Evolutionary conservation across 2,888 invertebrate genomes (phyloP).

Genomic region (Argyresthia albistria): DNA sequence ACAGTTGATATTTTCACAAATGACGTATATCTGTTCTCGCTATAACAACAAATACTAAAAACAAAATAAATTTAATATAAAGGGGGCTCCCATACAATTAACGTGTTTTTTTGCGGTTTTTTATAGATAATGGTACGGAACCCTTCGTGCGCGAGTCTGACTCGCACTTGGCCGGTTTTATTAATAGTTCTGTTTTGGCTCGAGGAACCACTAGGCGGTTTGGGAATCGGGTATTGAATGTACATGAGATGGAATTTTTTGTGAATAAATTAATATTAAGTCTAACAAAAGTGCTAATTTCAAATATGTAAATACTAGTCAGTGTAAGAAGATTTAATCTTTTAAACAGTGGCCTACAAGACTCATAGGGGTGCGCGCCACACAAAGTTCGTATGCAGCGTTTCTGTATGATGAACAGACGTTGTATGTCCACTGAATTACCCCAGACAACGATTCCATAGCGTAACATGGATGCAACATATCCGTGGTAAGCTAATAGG

Average conservation of each 20-base stretch:
- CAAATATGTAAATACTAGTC: neutral
- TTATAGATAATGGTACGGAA: too few species aligned
- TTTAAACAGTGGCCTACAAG: neutral
- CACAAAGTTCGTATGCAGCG: neutral
- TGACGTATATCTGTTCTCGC: too few species aligned
- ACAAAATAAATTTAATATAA: too few species aligned
- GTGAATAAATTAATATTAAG: neutral
- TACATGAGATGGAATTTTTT: neutral
- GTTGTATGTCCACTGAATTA: neutral
- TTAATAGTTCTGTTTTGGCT: neutral
- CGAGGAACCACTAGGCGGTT: neutral
- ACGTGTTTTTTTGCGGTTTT: too few species aligned
- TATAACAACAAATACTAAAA: too few species aligned
- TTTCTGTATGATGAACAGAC: neutral
- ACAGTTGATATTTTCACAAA: too few species aligned
- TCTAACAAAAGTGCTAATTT: neutral
- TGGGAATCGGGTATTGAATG: neutral
- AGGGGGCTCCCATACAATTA: too few species aligned
- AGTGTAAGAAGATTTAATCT: neutral
- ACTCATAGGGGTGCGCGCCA: neutral
- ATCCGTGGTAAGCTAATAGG: constrained; percentile 8
- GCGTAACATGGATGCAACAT: constrained; percentile 8
- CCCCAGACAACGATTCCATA: constrained; percentile 3
- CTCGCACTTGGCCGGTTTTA: too few species aligned
- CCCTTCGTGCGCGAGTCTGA: too few species aligned